A percentile compares a stretch with the other conserved stretches of the same genome.
phyloP scores from a whole-genome alignment of 2,113 vertebrate genomes.

The Larimichthys polyactis region DNA sequence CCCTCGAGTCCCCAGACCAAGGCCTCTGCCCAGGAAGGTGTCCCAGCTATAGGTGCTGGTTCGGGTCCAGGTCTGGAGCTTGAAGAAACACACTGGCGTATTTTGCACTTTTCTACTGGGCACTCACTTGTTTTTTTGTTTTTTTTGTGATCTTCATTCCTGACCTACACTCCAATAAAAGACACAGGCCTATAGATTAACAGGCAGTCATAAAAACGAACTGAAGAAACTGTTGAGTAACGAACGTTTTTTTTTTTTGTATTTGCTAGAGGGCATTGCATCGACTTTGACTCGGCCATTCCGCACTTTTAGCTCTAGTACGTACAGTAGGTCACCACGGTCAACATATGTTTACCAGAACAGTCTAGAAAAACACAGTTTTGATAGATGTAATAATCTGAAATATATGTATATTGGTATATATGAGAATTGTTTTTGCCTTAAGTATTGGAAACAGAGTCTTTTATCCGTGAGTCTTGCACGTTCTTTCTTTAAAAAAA shows the following conservation, averaged over 20 bases:
- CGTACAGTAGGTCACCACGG: constrained; percentile 53
- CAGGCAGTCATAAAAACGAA: constrained; percentile 53
- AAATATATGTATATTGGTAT: constrained; percentile 83
- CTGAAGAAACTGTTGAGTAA: constrained; percentile 44
- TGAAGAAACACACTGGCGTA: constrained; percentile 75
- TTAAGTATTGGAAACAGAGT: constrained; percentile 86
- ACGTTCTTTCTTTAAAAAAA: constrained; percentile 65
- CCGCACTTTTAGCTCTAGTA: constrained; percentile 78
- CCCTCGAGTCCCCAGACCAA: constrained; percentile 87
- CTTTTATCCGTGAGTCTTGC: constrained; percentile 83
- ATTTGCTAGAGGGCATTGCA: constrained; percentile 67
- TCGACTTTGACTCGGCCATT: constrained; percentile 68
- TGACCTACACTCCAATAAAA: constrained; percentile 60
- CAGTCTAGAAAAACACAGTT: constrained; percentile 68
- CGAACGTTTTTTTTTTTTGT: constrained; percentile 44
- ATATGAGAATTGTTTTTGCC: constrained; percentile 84
- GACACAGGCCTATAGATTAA: constrained; percentile 52
- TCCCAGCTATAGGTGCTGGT: constrained; percentile 91
- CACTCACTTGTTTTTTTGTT: constrained; percentile 52
- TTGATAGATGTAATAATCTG: constrained; percentile 78
- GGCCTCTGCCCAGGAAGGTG: constrained; percentile 95
- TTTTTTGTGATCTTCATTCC: constrained; percentile 57
- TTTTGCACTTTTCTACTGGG: constrained; percentile 84
- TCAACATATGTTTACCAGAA: constrained; percentile 69
- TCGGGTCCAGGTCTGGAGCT: constrained; percentile 23